Percentiles rank a stretch among this genome's conserved stretches.
Evolutionary conservation across 2,113 vertebrate species (phyloP).

Genomic region (Haemorhous mexicanus): DNA sequence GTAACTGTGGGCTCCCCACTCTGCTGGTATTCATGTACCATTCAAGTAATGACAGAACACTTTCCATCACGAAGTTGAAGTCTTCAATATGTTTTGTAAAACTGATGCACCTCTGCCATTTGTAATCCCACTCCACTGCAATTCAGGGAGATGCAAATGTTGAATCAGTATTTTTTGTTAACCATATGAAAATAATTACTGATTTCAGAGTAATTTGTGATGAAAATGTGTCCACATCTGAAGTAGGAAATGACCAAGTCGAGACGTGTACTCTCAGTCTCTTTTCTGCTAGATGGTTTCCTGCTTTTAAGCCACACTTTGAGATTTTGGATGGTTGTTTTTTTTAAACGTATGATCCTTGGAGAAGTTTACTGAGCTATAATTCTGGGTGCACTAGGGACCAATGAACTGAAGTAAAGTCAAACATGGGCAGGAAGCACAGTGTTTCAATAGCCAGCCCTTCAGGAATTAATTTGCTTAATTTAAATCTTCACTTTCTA

Average conservation of each 20-base stretch:
- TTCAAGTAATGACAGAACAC: conserved; percentile 49
- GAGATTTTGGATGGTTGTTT: neutral
- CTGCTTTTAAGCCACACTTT: conserved; percentile 1
- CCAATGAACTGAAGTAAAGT: conserved; percentile 43
- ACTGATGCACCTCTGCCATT: conserved; percentile 36
- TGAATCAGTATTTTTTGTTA: conserved; percentile 40
- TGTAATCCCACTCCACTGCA: conserved; percentile 35
- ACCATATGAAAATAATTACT: conserved; percentile 41
- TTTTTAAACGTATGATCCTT: neutral
- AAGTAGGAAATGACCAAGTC: conserved; percentile 7
- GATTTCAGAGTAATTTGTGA: conserved; percentile 36
- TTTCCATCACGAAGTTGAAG: conserved; percentile 21
- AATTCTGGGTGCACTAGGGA: conserved; percentile 46
- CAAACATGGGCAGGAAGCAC: conserved; percentile 19
- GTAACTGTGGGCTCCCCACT: neutral
- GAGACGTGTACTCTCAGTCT: neutral
- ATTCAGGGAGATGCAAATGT: conserved; percentile 30
- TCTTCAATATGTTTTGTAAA: conserved; percentile 52
- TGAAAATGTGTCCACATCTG: neutral
- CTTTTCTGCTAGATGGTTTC: neutral
- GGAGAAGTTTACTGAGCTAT: conserved; percentile 45
- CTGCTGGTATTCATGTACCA: neutral
- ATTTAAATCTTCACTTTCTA: neutral
- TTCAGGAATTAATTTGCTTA: neutral
- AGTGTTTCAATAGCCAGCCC: conserved; percentile 6